Percentiles rank a stretch among this genome's conserved stretches.
These are phyloP conservation scores for Dinocampus coccinellae DNA, from an alignment of 2,888 invertebrate genomes.

Conservation along the genomic window DNA sequence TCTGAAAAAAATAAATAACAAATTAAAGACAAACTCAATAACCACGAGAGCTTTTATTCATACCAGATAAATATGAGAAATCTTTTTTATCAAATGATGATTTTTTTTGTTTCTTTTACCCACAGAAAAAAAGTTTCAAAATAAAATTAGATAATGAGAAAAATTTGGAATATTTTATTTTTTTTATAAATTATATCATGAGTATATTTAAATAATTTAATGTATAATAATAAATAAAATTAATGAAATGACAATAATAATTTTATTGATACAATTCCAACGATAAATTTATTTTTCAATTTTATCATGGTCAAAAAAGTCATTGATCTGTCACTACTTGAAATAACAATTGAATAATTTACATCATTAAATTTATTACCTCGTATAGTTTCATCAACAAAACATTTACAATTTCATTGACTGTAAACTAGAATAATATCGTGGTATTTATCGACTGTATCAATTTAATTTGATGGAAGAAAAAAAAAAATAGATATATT, in stretches of 20 bases:
- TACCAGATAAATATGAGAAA: background rate
- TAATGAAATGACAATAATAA: too few relatives aligned
- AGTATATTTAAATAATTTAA: too few relatives aligned
- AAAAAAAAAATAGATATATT: too few relatives aligned
- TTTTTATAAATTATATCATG: too few relatives aligned
- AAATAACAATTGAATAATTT: background rate
- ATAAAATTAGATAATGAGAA: too few relatives aligned
- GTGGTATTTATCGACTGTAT: background rate
- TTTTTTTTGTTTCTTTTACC: background rate
- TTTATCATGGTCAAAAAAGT: too few relatives aligned
- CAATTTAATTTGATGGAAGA: background rate
- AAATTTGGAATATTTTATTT: too few relatives aligned
- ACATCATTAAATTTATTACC: background rate
- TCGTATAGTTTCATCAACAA: background rate
- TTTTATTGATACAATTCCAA: background rate
- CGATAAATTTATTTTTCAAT: background rate
- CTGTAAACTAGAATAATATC: background rate
- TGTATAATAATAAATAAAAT: too few relatives aligned
- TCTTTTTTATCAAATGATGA: background rate
- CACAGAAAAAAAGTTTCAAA: too few relatives aligned
- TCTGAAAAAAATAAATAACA: conserved; percentile 72
- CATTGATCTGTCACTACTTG: background rate
- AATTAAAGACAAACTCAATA: background rate
- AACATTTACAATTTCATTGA: background rate
- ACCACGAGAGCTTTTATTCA: background rate